Conservation (phyloP, 2,888 invertebrate species). For the Adineta ricciae region DNA sequence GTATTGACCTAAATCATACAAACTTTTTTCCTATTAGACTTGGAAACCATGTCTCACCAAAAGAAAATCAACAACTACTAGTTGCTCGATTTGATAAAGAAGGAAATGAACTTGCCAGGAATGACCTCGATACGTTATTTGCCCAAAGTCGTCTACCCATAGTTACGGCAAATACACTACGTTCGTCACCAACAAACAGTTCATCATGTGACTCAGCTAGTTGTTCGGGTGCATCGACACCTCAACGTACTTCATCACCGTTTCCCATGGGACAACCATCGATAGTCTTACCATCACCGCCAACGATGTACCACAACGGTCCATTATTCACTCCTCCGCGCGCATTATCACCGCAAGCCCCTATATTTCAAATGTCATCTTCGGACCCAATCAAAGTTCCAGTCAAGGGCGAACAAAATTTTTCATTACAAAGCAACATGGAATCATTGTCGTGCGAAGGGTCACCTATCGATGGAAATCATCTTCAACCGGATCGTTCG, state of each 20-base stretch:
- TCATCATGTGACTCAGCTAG: background rate
- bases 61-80: conserved; percentile 4
- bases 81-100: background rate
- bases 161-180: background rate
- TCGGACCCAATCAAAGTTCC: background rate
- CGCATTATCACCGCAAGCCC: background rate
- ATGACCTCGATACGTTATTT: conserved; percentile 12
- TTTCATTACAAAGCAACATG: no score
- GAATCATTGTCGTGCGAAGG: background rate
- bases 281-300: background rate
- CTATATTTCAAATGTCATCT: background rate
- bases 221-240: conserved; percentile 6
- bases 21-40: background rate
- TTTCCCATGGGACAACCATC: background rate
- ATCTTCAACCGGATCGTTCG: background rate
- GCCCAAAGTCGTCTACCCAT: background rate
- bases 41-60: background rate
- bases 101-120: background rate
- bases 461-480: background rate
- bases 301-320: background rate
- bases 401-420: background rate
- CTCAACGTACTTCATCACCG: conserved; percentile 19
- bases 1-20: background rate
- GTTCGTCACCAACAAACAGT: background rate
- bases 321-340: conserved; percentile 12